phyloP scores from a whole-genome alignment of 2,797 vertebrate species.

The Poeciliopsis infans region DNA sequence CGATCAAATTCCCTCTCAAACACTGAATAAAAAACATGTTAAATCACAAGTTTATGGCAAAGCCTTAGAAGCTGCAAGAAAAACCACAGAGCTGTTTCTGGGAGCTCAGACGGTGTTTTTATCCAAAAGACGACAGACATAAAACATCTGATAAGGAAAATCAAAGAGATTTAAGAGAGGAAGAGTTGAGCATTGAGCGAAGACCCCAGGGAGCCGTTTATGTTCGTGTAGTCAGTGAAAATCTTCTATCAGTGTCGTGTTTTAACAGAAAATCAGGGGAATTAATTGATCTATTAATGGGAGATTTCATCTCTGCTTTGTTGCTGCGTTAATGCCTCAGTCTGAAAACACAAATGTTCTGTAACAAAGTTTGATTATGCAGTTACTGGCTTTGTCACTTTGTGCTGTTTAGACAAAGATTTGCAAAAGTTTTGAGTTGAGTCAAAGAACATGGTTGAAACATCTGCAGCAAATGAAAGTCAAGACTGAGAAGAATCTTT shows the following conservation, averaged over 20 bases:
- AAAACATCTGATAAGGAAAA: slow-evolving; percentile 53
- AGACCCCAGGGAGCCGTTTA: slow-evolving; percentile 52
- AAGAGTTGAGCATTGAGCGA: slow-evolving; percentile 38
- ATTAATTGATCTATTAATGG: slow-evolving; percentile 59
- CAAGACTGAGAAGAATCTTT: not conserved
- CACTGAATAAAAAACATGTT: slow-evolving; percentile 20
- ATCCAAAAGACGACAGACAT: slow-evolving; percentile 54
- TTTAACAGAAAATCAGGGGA: slow-evolving; percentile 42
- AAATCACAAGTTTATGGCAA: slow-evolving; percentile 41
- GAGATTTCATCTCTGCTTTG: slow-evolving; percentile 43
- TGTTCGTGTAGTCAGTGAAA: slow-evolving; percentile 46
- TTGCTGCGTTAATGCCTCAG: slow-evolving; percentile 36
- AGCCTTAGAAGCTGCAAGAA: slow-evolving; percentile 33
- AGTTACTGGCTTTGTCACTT: not conserved
- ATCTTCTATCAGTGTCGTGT: slow-evolving; percentile 26
- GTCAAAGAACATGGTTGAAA: not conserved
- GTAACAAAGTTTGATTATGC: slow-evolving; percentile 26
- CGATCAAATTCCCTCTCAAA: slow-evolving; percentile 13
- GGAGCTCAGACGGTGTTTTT: slow-evolving; percentile 37
- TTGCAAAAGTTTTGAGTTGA: not conserved
- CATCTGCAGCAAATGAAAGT: not conserved
- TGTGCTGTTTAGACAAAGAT: slow-evolving; percentile 2
- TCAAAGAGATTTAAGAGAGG: slow-evolving; percentile 55
- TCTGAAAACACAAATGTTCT: slow-evolving; percentile 33
- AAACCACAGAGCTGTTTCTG: slow-evolving; percentile 22